Evolutionary conservation across 2,888 invertebrate genomes (phyloP).

Genomic region (Mimachlamys varia): DNA sequence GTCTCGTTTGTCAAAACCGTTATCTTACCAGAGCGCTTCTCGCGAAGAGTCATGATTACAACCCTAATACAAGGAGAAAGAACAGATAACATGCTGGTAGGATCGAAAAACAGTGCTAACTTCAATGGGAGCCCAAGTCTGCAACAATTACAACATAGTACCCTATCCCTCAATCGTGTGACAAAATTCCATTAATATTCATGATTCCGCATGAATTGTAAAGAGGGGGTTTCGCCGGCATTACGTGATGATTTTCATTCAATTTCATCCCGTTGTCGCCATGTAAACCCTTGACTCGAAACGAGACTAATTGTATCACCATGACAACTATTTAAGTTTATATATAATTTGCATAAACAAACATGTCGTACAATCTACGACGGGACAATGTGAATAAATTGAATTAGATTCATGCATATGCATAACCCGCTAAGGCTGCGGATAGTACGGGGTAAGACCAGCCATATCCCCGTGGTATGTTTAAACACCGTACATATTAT

Average conservation of each 20-base stretch:
- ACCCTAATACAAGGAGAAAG: not conserved
- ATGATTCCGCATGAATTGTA: not conserved
- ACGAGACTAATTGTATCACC: not conserved
- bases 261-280: not conserved
- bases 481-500: not conserved
- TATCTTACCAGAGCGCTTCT: not conserved
- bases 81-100: not conserved
- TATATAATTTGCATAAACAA: slow-evolving; percentile 24
- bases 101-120: not conserved
- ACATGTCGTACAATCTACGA: slow-evolving; percentile 21
- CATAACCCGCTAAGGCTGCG: not conserved
- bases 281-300: not conserved
- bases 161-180: slow-evolving; percentile 15
- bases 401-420: not conserved
- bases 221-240: not conserved
- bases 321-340: slow-evolving; percentile 36
- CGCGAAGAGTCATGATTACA: not conserved
- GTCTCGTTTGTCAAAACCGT: not conserved
- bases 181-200: slow-evolving; percentile 14
- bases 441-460: not conserved
- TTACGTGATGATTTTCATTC: not conserved
- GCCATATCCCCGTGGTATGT: not conserved
- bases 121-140: not conserved
- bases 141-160: not conserved
- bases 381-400: slow-evolving; percentile 31